Percentiles rank a stretch among this genome's conserved stretches.
Conservation (phyloP, 1,140 invertebrate species). For the Agrypnia vestita region DNA sequence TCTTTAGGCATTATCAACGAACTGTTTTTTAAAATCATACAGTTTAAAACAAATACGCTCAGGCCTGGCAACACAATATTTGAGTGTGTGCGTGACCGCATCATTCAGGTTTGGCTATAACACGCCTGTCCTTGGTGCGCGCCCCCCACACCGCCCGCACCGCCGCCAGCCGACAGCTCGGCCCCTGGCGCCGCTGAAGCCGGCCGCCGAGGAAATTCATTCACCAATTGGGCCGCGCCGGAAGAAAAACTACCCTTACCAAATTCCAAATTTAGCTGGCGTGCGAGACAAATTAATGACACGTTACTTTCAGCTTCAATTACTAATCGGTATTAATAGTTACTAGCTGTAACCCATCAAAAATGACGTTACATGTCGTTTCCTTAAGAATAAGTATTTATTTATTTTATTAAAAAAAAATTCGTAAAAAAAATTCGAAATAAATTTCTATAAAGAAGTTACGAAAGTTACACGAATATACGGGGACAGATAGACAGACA, state of each 20-base stretch:
- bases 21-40: not conserved
- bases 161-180: not conserved
- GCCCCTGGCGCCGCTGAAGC: not conserved
- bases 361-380: too few relatives aligned
- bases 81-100: conserved; percentile 42
- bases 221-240: conserved; percentile 50
- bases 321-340: too few relatives aligned
- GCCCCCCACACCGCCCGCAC: conserved; percentile 19
- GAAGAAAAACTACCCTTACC: not conserved
- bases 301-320: too few relatives aligned
- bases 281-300: too few relatives aligned
- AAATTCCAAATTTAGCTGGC: not conserved
- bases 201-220: conserved; percentile 56
- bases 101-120: conserved; percentile 53
- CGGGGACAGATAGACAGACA: too few relatives aligned
- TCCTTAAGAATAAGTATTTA: too few relatives aligned
- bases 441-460: too few relatives aligned
- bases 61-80: conserved; percentile 13
- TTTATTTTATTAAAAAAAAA: too few relatives aligned
- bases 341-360: too few relatives aligned
- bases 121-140: conserved; percentile 50
- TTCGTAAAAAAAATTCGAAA: too few relatives aligned
- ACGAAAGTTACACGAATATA: too few relatives aligned
- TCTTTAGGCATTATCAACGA: not conserved
- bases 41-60: not conserved